These are phyloP conservation scores for Cyprinella venusta DNA, from an alignment of 2,797 vertebrate species.

Conservation along the genomic window DNA sequence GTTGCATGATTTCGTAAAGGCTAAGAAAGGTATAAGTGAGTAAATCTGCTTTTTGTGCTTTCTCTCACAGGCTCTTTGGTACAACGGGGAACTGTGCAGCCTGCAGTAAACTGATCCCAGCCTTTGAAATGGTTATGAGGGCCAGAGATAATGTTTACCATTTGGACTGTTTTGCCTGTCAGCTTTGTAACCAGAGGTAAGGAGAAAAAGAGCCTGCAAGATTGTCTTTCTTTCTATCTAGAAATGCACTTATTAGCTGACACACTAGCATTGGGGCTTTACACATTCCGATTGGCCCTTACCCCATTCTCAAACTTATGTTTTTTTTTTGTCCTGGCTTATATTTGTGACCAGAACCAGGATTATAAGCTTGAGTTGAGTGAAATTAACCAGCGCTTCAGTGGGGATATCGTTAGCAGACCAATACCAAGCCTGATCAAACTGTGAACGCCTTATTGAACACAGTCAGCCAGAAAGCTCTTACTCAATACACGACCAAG, in stretches of 20 bases:
- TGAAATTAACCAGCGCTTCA: conserved; percentile 65
- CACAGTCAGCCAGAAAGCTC: conserved; percentile 43
- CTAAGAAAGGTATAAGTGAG: conserved; percentile 66
- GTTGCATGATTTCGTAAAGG: conserved; percentile 67
- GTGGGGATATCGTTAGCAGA: conserved; percentile 42
- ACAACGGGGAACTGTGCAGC: conserved; percentile 99
- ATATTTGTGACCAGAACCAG: conserved; percentile 61
- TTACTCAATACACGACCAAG: conserved; percentile 40
- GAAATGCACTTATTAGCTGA: conserved; percentile 57
- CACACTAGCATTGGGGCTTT: conserved; percentile 42
- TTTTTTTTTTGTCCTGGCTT: conserved; percentile 61
- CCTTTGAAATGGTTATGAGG: conserved; percentile 99
- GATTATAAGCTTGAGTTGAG: conserved; percentile 64
- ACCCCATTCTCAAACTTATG: conserved; percentile 29
- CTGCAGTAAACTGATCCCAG: conserved; percentile 99
- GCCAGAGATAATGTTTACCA: conserved; percentile 99
- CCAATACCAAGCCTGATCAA: conserved; percentile 53
- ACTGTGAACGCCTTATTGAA: conserved; percentile 53
- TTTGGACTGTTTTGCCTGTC: conserved; percentile 99
- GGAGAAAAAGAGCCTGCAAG: conserved; percentile 64
- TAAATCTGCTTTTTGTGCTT: conserved; percentile 71
- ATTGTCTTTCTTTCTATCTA: conserved; percentile 57
- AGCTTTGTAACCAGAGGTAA: conserved; percentile 99
- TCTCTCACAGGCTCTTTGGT: conserved; percentile 91
- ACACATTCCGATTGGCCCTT: neutral